Conservation (phyloP, 2,113 vertebrate species). For the Percina caprodes region DNA sequence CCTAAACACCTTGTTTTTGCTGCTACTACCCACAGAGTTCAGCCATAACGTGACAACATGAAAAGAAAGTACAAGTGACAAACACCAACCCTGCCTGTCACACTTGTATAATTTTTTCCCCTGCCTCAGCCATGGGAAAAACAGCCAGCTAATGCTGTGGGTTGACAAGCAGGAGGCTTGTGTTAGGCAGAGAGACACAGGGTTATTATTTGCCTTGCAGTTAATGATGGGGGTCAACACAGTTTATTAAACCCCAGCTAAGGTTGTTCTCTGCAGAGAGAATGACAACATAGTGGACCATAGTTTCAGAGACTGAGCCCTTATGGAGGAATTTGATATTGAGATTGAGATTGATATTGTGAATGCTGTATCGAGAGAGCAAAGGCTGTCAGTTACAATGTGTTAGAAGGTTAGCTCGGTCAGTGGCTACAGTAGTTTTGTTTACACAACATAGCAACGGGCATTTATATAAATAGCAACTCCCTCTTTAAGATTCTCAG, state of each 20-base stretch:
- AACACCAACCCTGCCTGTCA: slow-evolving; percentile 73
- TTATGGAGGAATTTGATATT: slow-evolving; percentile 22
- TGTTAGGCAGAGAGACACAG: slow-evolving; percentile 28
- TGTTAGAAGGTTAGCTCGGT: slow-evolving; percentile 46
- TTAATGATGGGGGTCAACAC: slow-evolving; percentile 49
- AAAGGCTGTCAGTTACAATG: slow-evolving; percentile 24
- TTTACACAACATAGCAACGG: slow-evolving; percentile 45
- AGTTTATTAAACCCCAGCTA: slow-evolving; percentile 55
- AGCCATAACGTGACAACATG: slow-evolving; percentile 77
- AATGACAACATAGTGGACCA: slow-evolving; percentile 16
- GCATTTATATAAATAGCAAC: slow-evolving; percentile 57
- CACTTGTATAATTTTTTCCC: slow-evolving; percentile 61
- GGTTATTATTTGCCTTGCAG: slow-evolving; percentile 62
- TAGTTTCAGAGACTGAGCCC: slow-evolving; percentile 13
- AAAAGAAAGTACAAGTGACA: slow-evolving; percentile 78
- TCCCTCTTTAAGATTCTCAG: slow-evolving; percentile 47
- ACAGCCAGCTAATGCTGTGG: slow-evolving; percentile 56
- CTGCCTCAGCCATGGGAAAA: slow-evolving; percentile 59
- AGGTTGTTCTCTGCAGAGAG: slow-evolving; percentile 36
- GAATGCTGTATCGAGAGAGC: slow-evolving; percentile 6
- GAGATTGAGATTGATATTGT: slow-evolving; percentile 31
- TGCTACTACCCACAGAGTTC: slow-evolving; percentile 70
- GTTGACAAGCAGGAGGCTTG: slow-evolving; percentile 55
- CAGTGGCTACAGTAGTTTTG: slow-evolving; percentile 35
- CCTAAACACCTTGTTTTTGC: slow-evolving; percentile 78